Conservation (phyloP, 2,113 vertebrate species). For the Eira barbara region DNA sequence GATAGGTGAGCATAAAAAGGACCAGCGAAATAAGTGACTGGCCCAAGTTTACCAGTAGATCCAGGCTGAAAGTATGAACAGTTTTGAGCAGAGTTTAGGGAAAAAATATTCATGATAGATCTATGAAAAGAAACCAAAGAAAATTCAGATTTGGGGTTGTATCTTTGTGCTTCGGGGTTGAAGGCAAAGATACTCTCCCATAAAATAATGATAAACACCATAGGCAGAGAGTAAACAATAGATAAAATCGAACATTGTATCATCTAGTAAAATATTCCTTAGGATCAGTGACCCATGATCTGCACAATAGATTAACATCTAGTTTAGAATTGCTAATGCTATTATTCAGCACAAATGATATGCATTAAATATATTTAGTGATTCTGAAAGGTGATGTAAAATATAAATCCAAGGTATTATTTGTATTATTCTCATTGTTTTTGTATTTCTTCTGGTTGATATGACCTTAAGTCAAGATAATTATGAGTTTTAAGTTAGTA, state of each 20-base stretch:
- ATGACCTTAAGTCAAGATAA: neutral
- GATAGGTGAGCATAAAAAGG: neutral
- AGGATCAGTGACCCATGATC: neutral
- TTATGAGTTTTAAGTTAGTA: constrained; percentile 22
- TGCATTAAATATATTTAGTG: neutral
- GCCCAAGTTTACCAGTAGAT: neutral
- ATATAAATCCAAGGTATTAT: constrained; percentile 8
- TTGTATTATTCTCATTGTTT: constrained; percentile 10
- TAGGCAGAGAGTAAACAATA: neutral
- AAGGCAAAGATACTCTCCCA: neutral
- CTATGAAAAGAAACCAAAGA: neutral
- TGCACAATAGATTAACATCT: neutral
- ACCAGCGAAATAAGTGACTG: neutral
- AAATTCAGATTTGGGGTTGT: neutral
- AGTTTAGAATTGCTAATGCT: neutral
- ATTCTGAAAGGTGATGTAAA: constrained; percentile 9
- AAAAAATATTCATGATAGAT: neutral
- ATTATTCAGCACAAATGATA: constrained; percentile 23
- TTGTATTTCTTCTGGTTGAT: neutral
- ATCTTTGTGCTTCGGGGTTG: neutral
- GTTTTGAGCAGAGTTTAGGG: neutral
- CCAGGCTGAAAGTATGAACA: neutral
- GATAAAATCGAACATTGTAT: neutral
- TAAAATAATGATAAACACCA: neutral
- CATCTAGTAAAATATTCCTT: neutral